These are phyloP conservation scores for Acholoe squamosa DNA, from an alignment of 2,888 invertebrate species.

Conservation along the genomic window DNA sequence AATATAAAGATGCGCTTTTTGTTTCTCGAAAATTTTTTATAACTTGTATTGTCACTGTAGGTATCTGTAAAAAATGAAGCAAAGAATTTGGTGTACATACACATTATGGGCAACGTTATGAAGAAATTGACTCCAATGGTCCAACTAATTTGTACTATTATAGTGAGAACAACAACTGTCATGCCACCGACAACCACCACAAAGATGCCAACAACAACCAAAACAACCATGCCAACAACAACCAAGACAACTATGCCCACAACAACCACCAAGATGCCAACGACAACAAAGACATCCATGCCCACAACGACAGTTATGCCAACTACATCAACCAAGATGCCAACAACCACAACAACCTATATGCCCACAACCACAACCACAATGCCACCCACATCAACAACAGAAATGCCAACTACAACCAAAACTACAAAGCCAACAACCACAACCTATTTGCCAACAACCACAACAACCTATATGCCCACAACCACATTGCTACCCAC, in stretches of 20 bases:
- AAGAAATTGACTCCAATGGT: too few species aligned
- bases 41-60: too few species aligned
- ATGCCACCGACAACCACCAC: conserved; percentile 23
- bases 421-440: not conserved
- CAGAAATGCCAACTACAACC: not conserved
- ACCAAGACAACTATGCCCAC: conserved; percentile 14
- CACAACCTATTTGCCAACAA: not conserved
- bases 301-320: not conserved
- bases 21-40: too few species aligned
- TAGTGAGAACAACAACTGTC: not conserved
- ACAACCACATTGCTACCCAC: not conserved
- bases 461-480: not conserved
- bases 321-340: not conserved
- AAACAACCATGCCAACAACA: not conserved
- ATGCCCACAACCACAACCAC: not conserved
- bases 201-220: not conserved
- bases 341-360: not conserved
- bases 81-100: too few species aligned
- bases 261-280: not conserved
- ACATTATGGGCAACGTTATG: too few species aligned
- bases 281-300: not conserved
- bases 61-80: too few species aligned
- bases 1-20: too few species aligned
- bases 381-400: not conserved
- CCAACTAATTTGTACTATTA: too few species aligned